Evolutionary conservation across 2,113 vertebrate genomes (phyloP), one percentile per base, ranked within the genome.

Genomic region (Cinclus mexicanus): DNA sequence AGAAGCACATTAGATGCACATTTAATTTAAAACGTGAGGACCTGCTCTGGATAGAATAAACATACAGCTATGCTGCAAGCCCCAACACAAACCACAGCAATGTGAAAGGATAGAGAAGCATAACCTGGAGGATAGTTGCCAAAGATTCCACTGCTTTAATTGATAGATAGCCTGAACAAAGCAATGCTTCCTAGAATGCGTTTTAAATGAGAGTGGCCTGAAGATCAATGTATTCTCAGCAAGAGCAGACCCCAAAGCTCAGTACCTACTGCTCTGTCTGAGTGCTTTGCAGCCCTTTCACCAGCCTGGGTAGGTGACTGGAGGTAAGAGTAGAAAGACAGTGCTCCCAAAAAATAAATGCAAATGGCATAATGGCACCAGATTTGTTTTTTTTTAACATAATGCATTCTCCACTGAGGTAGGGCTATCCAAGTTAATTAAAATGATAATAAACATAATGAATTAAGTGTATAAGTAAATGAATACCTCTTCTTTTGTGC

Each of bases 11-110:
- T 4, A 74, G 49, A 93, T 35, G 24, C 26, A 64, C 10, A 55
- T 37, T 88, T 80, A 93, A 85, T 74, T 89, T 70, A 83, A 86
- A 91, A 96, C 83, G 46, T 37, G 85, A 67, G 75, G 63, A 90
- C 74, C 15, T 3, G 2, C 28, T 88, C 63, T 59, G 83, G 59
- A 61, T 23, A 52, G 57, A 94, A 91, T 78, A 94, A 83, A 77
- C n/a, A 90, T 13, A 67, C 21, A 59, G 37, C 56, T 92, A 67
- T 0, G 2, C 21, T 94, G 59, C 70, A 80, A 93, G 55, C 24
- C 24, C 33, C 47, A 70, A 23, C 56, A 75, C 39, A 90, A 86
- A 50, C 37, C n/a, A 67, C 0, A 0, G 20, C 23, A 50, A 87
- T 20, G 23, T 72, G 63, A 82, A 94, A 76, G 44, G 87, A 65